Conservation (phyloP, 2,113 vertebrate genomes). For the Tinamus guttatus region DNA sequence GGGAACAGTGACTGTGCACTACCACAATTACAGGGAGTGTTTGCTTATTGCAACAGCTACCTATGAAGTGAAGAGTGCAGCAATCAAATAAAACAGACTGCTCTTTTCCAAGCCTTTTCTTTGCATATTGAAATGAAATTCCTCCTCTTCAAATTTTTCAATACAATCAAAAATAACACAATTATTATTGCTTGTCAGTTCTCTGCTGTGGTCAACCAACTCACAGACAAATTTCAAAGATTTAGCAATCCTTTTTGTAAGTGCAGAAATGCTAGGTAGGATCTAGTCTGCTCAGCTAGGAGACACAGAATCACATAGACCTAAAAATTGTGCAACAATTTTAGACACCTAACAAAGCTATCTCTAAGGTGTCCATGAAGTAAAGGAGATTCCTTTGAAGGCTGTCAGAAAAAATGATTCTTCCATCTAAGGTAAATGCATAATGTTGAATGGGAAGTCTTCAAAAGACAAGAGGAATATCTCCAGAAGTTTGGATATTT, state of each 20-base stretch:
- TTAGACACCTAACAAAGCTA: not conserved
- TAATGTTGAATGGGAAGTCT: not conserved
- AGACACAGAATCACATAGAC: not conserved
- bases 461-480: not conserved
- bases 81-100: conserved; percentile 10
- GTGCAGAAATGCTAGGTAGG: not conserved
- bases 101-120: not conserved
- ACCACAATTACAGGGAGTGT: conserved; percentile 66
- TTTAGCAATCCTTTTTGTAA: not conserved
- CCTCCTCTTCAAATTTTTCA: not conserved
- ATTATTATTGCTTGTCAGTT: not conserved
- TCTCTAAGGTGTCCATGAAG: not conserved
- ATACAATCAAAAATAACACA: not conserved
- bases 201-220: not conserved
- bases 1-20: not conserved
- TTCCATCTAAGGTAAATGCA: not conserved
- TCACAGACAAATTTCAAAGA: not conserved
- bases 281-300: not conserved
- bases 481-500: not conserved
- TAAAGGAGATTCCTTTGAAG: not conserved
- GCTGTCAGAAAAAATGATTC: not conserved
- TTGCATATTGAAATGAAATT: not conserved
- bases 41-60: conserved; percentile 30
- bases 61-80: conserved; percentile 41
- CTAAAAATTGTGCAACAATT: not conserved